A percentile compares a stretch with the other conserved stretches of the same genome.
These are phyloP conservation scores for Perca flavescens DNA, from an alignment of 2,113 vertebrate species.

Conservation along the genomic window DNA sequence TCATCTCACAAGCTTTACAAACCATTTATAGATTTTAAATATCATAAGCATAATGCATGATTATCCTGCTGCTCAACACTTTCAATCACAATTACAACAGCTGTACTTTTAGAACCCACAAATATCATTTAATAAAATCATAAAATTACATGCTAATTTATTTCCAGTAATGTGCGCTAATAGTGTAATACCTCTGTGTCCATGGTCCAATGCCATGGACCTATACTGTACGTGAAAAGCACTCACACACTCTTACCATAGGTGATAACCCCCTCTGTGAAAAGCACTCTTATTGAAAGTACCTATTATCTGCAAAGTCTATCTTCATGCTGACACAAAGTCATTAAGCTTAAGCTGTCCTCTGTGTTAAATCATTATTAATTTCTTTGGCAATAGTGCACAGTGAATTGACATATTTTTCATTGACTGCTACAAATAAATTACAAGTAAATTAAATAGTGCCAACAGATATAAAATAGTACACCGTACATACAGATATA, in stretches of 20 bases:
- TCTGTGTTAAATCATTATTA: slow-evolving; percentile 73
- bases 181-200: slow-evolving; percentile 71
- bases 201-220: slow-evolving; percentile 65
- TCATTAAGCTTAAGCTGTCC: slow-evolving; percentile 82
- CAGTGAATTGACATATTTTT: slow-evolving; percentile 52
- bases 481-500: neutral
- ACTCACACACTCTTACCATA: slow-evolving; percentile 80
- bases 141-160: slow-evolving; percentile 78
- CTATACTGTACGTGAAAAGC: slow-evolving; percentile 74
- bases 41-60: slow-evolving; percentile 53
- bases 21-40: slow-evolving; percentile 39
- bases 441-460: slow-evolving; percentile 6
- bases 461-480: neutral
- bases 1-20: slow-evolving; percentile 2
- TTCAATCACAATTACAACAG: slow-evolving; percentile 51
- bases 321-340: slow-evolving; percentile 74
- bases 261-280: slow-evolving; percentile 80
- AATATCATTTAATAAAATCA: slow-evolving; percentile 76
- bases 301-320: slow-evolving; percentile 80
- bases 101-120: slow-evolving; percentile 64
- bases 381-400: slow-evolving; percentile 61
- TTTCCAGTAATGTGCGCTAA: slow-evolving; percentile 74
- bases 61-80: slow-evolving; percentile 37
- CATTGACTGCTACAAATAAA: slow-evolving; percentile 51
- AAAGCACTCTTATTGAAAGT: slow-evolving; percentile 82